Conservation (phyloP, 1,140 invertebrate genomes). For the Bombus waltoni region DNA sequence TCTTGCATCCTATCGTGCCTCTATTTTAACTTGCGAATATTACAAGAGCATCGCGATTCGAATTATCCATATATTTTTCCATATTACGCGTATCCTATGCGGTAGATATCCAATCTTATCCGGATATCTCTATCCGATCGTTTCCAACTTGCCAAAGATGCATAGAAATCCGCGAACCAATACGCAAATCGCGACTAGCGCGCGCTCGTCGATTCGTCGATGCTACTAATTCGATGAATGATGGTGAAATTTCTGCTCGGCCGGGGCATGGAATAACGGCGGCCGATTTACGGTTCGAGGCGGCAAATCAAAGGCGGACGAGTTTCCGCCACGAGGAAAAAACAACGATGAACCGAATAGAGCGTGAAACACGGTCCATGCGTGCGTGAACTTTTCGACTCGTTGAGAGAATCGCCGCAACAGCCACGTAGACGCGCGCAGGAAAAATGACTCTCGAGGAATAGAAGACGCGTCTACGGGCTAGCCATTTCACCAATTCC, state of each 20-base stretch:
- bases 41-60: no score
- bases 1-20: no score
- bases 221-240: neutral
- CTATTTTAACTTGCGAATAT: no score
- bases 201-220: neutral
- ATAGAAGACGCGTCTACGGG: neutral
- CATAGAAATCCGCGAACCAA: no score
- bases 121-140: no score
- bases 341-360: neutral
- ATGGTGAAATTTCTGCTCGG: neutral
- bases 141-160: no score
- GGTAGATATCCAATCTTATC: no score
- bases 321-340: neutral
- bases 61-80: no score
- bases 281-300: neutral
- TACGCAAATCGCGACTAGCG: no score
- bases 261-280: neutral
- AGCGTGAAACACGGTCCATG: conserved; percentile 14
- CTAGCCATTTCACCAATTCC: neutral
- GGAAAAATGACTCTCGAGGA: neutral
- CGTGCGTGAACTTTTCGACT: conserved; percentile 32
- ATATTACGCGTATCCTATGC: no score
- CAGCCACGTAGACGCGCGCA: conserved; percentile 20
- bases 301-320: neutral
- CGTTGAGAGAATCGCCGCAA: conserved; percentile 49